Percentiles rank a stretch among this genome's conserved stretches.
These are phyloP conservation scores for Hemicordylus capensis DNA, from an alignment of 2,113 vertebrate genomes.

Conservation along the genomic window DNA sequence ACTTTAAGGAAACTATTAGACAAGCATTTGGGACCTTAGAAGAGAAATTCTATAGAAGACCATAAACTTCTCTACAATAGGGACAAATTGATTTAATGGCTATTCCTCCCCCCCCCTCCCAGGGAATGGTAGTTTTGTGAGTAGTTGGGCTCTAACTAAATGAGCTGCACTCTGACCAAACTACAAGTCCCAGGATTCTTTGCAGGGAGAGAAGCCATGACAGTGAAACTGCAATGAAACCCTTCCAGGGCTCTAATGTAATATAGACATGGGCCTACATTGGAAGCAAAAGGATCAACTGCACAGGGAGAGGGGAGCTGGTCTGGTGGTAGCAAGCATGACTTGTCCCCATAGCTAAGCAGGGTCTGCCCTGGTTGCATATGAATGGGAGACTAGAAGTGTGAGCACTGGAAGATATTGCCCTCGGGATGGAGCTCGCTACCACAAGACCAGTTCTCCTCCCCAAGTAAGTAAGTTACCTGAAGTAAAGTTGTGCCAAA, in stretches of 20 bases:
- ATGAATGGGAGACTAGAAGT: too few species aligned
- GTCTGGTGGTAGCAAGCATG: too few species aligned
- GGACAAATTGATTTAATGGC: background rate
- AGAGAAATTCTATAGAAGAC: background rate
- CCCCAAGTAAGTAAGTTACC: too few species aligned
- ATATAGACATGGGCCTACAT: too few species aligned
- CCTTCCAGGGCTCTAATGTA: too few species aligned
- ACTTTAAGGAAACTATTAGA: slow-evolving; percentile 13
- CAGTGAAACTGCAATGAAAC: background rate
- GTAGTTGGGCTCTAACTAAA: background rate
- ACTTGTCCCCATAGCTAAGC: too few species aligned
- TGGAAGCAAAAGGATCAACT: background rate
- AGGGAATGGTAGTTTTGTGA: background rate
- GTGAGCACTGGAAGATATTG: too few species aligned
- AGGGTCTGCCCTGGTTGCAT: too few species aligned
- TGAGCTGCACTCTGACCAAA: background rate
- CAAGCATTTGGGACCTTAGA: background rate
- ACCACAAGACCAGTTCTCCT: too few species aligned
- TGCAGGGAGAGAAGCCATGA: background rate
- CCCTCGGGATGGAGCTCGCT: too few species aligned
- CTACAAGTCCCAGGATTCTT: background rate
- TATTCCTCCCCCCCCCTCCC: background rate
- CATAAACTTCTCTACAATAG: background rate
- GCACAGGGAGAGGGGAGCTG: too few species aligned
- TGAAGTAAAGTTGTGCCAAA: too few species aligned